Conservation (phyloP, 2,797 vertebrate species). For the Amblyraja radiata region DNA sequence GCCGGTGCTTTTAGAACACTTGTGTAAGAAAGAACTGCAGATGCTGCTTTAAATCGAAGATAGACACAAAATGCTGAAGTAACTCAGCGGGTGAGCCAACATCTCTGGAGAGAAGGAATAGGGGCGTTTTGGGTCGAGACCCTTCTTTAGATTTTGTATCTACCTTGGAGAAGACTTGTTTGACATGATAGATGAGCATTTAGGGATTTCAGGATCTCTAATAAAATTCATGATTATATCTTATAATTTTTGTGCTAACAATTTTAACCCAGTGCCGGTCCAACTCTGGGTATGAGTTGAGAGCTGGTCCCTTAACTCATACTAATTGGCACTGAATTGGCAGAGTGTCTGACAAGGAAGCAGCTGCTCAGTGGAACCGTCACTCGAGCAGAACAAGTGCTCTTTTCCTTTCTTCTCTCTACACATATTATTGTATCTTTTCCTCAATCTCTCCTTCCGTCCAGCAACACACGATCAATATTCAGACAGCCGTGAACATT, state of each 20-base stretch:
- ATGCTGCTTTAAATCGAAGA: too few relatives aligned
- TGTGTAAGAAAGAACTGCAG: too few relatives aligned
- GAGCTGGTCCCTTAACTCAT: neutral
- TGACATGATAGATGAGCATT: neutral
- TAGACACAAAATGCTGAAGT: too few relatives aligned
- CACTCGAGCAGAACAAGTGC: neutral
- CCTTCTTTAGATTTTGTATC: too few relatives aligned
- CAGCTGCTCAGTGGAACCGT: neutral
- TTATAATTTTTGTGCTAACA: neutral
- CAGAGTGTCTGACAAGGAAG: neutral
- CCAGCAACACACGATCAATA: too few relatives aligned
- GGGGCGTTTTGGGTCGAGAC: too few relatives aligned
- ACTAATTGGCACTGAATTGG: neutral
- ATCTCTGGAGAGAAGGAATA: too few relatives aligned
- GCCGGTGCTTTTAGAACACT: too few relatives aligned
- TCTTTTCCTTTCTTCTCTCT: neutral
- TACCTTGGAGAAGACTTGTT: too few relatives aligned
- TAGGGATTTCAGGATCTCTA: neutral
- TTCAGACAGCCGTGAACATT: neutral
- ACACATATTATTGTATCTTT: neutral
- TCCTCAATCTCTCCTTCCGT: neutral
- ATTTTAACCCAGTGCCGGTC: neutral
- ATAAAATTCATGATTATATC: neutral
- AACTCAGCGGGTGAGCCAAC: too few relatives aligned
- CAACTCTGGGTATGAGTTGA: neutral